Base-by-base conservation (phyloP, 2,888 invertebrate species). In the Hyalella azteca region DNA sequence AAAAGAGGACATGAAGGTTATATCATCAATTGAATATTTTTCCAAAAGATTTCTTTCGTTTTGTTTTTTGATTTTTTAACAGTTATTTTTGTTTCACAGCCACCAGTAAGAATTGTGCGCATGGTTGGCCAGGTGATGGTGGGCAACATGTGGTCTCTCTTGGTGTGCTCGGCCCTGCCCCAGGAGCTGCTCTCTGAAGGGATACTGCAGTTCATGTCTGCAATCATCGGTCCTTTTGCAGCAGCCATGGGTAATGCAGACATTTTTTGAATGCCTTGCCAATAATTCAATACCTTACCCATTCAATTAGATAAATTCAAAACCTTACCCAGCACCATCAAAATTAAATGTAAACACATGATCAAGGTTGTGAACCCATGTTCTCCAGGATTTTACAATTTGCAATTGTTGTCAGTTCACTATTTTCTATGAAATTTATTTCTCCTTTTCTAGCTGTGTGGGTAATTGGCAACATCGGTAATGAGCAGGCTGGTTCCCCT, bases 391-490 rank as follows among this genome's bases (percentile, higher is more conserved):
- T n/a, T n/a, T n/a, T n/a, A n/a, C n/a, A n/a, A n/a, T n/a, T n/a
- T n/a, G n/a, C n/a, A n/a, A n/a, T n/a, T n/a, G n/a, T n/a, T n/a
- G n/a, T n/a, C n/a, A n/a, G n/a, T n/a, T n/a, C n/a, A n/a, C n/a
- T n/a, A n/a, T n/a, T n/a, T n/a, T n/a, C n/a, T n/a, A n/a, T n/a
- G n/a, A n/a, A n/a, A n/a, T n/a, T n/a, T n/a, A n/a, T n/a, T n/a
- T n/a, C n/a, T n/a, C n/a, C n/a, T n/a, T 85, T 87, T 88, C 29
- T 87, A 95, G 97, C 96, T 86, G 94, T 96, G 0, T 94, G 95
- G 93, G 90, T 93, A 0, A 94, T 96, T 11, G 96, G 96, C 39
- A 97, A 97, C 87, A 93, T 97, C 84, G 97, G 97, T 0, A 91
- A 93, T 1, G 93, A 96, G 87, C 89, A 91, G 86, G 96, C 96